Conservation (phyloP, 2,113 vertebrate genomes). For the Sprattus sprattus region DNA sequence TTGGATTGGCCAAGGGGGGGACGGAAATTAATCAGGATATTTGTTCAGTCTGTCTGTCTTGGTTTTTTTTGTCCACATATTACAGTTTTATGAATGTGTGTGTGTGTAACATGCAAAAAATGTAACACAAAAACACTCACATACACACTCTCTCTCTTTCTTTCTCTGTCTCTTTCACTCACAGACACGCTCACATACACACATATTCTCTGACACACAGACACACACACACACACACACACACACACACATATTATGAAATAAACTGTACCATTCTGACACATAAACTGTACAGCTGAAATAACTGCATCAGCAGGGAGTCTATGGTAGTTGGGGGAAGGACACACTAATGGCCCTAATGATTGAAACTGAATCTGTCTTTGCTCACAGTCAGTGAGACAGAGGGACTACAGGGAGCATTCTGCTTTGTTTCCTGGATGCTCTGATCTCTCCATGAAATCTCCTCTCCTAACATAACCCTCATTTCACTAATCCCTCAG, state of each 20-base stretch:
- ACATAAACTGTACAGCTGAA: neutral
- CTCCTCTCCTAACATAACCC: neutral
- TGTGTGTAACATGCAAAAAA: neutral
- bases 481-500: neutral
- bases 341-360: neutral
- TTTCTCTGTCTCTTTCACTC: neutral
- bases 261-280: neutral
- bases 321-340: neutral
- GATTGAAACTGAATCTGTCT: neutral
- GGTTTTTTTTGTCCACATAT: neutral
- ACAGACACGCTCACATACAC: neutral
- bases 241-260: neutral
- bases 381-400: neutral
- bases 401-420: neutral
- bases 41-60: neutral
- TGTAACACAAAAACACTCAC: neutral
- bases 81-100: neutral
- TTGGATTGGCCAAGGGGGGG: neutral
- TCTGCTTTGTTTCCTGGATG: neutral
- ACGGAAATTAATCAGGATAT: neutral
- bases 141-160: neutral
- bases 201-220: neutral
- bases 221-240: neutral
- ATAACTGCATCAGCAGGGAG: neutral
- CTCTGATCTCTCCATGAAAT: conserved; percentile 11